Base-by-base conservation (phyloP, 2,888 invertebrate species). In the Thelaira solivaga region DNA sequence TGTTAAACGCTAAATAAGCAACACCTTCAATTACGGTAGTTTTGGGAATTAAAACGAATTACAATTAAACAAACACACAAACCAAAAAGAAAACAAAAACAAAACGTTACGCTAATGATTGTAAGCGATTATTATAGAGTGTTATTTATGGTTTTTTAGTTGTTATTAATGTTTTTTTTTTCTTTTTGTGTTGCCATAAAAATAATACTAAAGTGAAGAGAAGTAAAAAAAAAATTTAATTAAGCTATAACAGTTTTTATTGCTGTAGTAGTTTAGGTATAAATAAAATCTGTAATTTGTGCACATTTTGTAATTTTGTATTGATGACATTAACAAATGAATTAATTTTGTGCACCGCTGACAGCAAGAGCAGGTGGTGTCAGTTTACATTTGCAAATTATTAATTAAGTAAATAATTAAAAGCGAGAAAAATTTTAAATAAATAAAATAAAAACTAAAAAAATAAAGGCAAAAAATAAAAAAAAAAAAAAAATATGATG, bases 351-450 rank as follows among this genome's bases (percentile, higher is more conserved):
- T 53, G 10, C 8, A 1, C n/a, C 59, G 45, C 29, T 59, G 31
- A 62, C 43, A 77, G 59, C 77, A 69, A n/a, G n/a, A n/a, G n/a
- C n/a, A n/a, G n/a, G n/a, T n/a, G 74, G 64, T 78, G 69, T 78
- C 68, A 69, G 47, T 45, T 73, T 53, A 73, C 51, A 53, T 45
- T 73, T 53, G 69, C 51, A 55, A 31, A 67, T 57, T 8, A 51
- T 41, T 36, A 47, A 49, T 51, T 51, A 41, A 22, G 18, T 29
- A 47, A 45, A 26, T 26, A 29, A 59, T 26, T 18, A 29, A 36
- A 55, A 13, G 5, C 36, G 26, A 51, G 8, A 47, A 61, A 49
- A 59, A 34, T 57, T 20, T 13, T 10, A 26, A 34, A 34, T 2
- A 59, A 39, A 55, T 55, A 43, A 51, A 24, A 22, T 20, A 45